Base-by-base conservation (phyloP, 2,113 vertebrate genomes). In the Bungarus multicinctus region DNA sequence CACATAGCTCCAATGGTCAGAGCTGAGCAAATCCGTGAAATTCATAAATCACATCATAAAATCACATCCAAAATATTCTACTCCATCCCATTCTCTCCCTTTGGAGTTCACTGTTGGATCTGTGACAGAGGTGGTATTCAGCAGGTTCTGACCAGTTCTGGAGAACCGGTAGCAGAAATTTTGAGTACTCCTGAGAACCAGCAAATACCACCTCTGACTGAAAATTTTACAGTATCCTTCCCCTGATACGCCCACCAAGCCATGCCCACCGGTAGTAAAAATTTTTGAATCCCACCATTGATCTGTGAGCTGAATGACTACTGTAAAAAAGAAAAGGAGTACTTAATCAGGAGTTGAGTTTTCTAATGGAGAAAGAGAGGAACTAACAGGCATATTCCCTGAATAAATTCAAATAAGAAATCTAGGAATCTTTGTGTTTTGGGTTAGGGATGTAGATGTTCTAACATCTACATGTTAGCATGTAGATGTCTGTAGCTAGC, bases 281-380 rank as follows among this genome's bases (percentile, higher is more conserved):
- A 50, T 2, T 2, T 43, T 1, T 50, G 47, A 50, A 50, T 50
- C 47, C 1, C 47, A 50, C 7, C 47, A 50, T 8, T 50, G 34
- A 81, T 81, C 6, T 81, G 34, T 81, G 34, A 81, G 34, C 74
- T 81, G 74, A 81, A 64, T 53, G 14, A 52, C 9, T 53, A 50
- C 16, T 30, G 89, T 88, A 87, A 93, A 92, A 64, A 60, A 91
- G 55, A 1, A 23, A 0, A 0, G 1, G 0, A n/a, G 0, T 0
- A n/a, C 12, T 69, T 69, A n/a, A 3, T 0, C 0, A 81, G 88
- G 50, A 20, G 12, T 25, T n/a, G 85, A 47, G 85, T 39, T 81
- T 23, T 47, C 45, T 45, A 43, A 43, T 43, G 39, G 85, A 91
- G 14, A 22, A 50, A 50, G 88, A 16, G 14, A 45, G 5, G 39